These are phyloP conservation scores for Mesitornis unicolor DNA, from an alignment of 2,113 vertebrate genomes.

Conservation along the genomic window DNA sequence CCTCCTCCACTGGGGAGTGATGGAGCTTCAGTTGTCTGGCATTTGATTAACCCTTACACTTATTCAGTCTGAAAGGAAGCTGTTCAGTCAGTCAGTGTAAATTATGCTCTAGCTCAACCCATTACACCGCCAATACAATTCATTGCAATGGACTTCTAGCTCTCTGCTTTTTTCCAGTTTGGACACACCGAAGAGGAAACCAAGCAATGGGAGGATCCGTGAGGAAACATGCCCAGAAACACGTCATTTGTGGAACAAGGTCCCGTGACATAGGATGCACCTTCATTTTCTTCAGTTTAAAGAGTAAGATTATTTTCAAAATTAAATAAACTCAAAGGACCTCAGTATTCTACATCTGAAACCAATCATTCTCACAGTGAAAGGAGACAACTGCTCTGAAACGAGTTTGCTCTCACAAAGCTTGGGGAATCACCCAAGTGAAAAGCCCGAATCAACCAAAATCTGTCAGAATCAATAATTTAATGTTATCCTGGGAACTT, in stretches of 20 bases:
- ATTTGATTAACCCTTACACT: not conserved
- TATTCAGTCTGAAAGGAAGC: not conserved
- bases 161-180: not conserved
- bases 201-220: not conserved
- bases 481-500: slow-evolving; percentile 33
- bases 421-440: slow-evolving; percentile 25
- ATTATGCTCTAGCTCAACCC: not conserved
- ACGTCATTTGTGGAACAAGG: not conserved
- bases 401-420: not conserved
- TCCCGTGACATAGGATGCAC: fast-evolving
- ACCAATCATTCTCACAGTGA: not conserved
- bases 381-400: slow-evolving; percentile 15
- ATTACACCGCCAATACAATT: not conserved
- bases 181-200: not conserved
- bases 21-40: not conserved
- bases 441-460: slow-evolving; percentile 22
- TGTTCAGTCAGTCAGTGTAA: not conserved
- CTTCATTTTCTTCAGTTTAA: not conserved
- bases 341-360: not conserved
- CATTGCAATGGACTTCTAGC: not conserved
- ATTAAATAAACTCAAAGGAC: not conserved
- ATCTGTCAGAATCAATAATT: slow-evolving; percentile 48
- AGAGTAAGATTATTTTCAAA: not conserved
- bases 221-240: not conserved
- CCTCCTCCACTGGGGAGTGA: not conserved